Evolutionary conservation across 1,140 invertebrate genomes (phyloP).

Genomic region (Apis dorsata): DNA sequence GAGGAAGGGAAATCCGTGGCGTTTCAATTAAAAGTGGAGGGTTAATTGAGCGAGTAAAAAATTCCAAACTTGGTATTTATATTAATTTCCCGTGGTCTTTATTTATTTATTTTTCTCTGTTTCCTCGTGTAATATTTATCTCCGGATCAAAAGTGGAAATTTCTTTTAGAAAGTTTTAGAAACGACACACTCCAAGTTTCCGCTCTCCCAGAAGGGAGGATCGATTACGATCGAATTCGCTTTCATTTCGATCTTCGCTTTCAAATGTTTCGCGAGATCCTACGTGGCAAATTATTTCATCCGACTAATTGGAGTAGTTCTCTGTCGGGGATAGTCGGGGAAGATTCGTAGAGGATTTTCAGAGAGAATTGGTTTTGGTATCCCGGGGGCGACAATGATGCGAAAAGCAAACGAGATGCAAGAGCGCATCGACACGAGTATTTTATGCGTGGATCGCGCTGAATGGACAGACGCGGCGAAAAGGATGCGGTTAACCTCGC

Average conservation of each 20-base stretch:
- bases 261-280: not conserved
- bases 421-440: conserved; percentile 45
- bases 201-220: not conserved
- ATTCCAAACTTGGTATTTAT: not conserved
- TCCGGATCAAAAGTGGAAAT: not conserved
- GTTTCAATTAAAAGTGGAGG: not conserved
- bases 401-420: conserved; percentile 21
- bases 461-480: conserved; percentile 57
- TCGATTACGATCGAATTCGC: too few species aligned
- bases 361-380: not conserved
- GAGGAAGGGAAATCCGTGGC: not conserved
- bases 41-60: not conserved
- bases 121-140: not conserved
- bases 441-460: conserved; percentile 55
- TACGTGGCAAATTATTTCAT: not conserved
- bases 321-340: not conserved
- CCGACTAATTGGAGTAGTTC: not conserved
- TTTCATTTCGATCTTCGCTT: not conserved
- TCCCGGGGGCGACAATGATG: not conserved
- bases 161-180: not conserved
- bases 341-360: conserved; percentile 31
- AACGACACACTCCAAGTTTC: not conserved
- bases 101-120: not conserved
- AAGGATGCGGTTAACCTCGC: conserved; percentile 66
- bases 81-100: not conserved